A percentile compares a stretch with the other conserved stretches of the same genome.
These are phyloP conservation scores for Nymphalis io DNA, from an alignment of 1,140 invertebrate genomes.

Conservation along the genomic window DNA sequence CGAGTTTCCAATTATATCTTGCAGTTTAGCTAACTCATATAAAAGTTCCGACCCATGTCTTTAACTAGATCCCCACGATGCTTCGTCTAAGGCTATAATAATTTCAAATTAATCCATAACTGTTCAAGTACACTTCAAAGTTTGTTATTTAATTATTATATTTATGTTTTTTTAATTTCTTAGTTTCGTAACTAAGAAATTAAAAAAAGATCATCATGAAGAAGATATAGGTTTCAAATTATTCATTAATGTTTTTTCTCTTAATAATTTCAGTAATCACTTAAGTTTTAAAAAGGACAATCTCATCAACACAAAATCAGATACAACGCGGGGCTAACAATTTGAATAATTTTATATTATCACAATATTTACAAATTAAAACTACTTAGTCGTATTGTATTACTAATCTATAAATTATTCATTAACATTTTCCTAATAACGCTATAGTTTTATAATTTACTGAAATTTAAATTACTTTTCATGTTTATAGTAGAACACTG, in stretches of 20 bases:
- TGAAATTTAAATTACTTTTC: not conserved
- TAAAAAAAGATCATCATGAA: no score
- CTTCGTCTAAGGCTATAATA: slow-evolving; percentile 59
- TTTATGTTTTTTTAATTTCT: not conserved
- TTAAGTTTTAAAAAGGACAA: not conserved
- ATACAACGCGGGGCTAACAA: no score
- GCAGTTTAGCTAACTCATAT: slow-evolving; percentile 75
- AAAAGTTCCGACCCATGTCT: slow-evolving; percentile 72
- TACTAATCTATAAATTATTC: no score
- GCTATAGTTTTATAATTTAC: no score
- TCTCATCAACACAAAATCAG: no score
- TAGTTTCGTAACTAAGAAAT: not conserved
- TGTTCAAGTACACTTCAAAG: slow-evolving; percentile 29
- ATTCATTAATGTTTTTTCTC: not conserved
- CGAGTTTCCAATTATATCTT: slow-evolving; percentile 78
- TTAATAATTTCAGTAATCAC: not conserved
- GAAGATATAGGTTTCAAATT: not conserved
- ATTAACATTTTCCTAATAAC: no score
- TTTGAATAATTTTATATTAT: no score
- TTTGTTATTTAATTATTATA: slow-evolving; percentile 27
- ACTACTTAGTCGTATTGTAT: no score
- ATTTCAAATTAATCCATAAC: slow-evolving; percentile 55
- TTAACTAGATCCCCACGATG: slow-evolving; percentile 61
- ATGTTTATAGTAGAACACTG: not conserved
- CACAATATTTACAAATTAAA: no score